Evolutionary conservation across 2,888 invertebrate species (phyloP).

Genomic region (Andrena bucephala): DNA sequence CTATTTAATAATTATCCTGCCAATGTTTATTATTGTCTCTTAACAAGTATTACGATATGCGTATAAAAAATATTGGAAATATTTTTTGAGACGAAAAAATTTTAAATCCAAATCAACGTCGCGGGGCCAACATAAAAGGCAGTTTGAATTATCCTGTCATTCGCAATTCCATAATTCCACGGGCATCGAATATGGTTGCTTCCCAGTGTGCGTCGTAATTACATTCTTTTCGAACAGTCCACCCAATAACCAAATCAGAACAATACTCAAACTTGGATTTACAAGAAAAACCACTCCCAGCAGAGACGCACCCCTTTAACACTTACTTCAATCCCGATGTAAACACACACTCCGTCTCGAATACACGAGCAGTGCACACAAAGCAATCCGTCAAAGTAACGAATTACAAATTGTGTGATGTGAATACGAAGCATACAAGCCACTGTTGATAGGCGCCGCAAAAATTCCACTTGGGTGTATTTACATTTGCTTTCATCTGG

Average conservation of each 20-base stretch:
- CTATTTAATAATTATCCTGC: too few species aligned
- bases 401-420: constrained; percentile 2
- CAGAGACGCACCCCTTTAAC: not conserved
- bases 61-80: too few species aligned
- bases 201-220: not conserved
- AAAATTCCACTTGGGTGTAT: not conserved
- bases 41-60: too few species aligned
- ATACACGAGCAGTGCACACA: not conserved
- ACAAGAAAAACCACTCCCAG: not conserved
- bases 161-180: too few species aligned
- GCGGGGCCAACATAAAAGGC: too few species aligned
- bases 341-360: not conserved
- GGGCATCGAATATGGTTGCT: not conserved
- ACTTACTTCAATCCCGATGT: not conserved
- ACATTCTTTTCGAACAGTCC: not conserved
- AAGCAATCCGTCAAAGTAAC: not conserved
- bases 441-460: constrained; percentile 4
- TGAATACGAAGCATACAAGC: not conserved
- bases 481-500: not conserved
- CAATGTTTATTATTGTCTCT: too few species aligned
- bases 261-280: too few species aligned
- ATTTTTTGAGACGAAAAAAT: too few species aligned
- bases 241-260: not conserved
- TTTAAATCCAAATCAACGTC: too few species aligned
- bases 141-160: too few species aligned